phyloP scores from a whole-genome alignment of 1,140 invertebrate genomes.

The Drosophila asahinai region DNA sequence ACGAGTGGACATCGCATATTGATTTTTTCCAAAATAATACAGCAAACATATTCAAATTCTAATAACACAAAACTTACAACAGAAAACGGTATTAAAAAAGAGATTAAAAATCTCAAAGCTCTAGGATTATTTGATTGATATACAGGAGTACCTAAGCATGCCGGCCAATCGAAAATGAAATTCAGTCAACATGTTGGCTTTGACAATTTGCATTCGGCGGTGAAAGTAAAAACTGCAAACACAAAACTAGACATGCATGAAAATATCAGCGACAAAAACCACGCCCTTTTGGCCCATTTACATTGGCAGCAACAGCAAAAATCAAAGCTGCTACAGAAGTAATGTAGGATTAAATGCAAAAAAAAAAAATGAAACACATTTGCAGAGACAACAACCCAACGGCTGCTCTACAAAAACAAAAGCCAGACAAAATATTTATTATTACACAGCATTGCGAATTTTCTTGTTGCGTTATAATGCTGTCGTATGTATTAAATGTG shows the following conservation, averaged over 20 bases:
- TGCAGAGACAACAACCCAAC: constrained; percentile 25
- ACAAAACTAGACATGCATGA: constrained; percentile 68
- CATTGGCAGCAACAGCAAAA: constrained; percentile 49
- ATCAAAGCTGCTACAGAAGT: constrained; percentile 77
- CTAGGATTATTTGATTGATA: constrained; percentile 3
- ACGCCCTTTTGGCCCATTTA: constrained; percentile 62
- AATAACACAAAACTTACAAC: neutral
- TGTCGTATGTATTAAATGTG: constrained; percentile 8
- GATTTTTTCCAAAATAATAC: too few relatives aligned
- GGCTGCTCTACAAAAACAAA: constrained; percentile 51
- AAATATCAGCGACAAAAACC: constrained; percentile 45
- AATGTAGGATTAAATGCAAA: constrained; percentile 75
- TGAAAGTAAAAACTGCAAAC: constrained; percentile 69
- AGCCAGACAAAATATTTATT: constrained; percentile 80
- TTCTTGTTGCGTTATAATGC: constrained; percentile 32
- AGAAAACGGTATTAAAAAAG: neutral
- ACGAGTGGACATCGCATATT: neutral
- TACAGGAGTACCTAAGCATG: constrained; percentile 1
- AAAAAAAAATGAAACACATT: constrained; percentile 47
- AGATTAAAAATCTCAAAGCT: neutral
- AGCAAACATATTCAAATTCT: too few relatives aligned
- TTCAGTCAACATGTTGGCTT: constrained; percentile 22
- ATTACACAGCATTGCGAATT: constrained; percentile 71
- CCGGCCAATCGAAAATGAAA: constrained; percentile 28
- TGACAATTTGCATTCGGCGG: constrained; percentile 48